These are phyloP conservation scores for Agrochola macilenta DNA, from an alignment of 2,888 invertebrate species.

Conservation along the genomic window DNA sequence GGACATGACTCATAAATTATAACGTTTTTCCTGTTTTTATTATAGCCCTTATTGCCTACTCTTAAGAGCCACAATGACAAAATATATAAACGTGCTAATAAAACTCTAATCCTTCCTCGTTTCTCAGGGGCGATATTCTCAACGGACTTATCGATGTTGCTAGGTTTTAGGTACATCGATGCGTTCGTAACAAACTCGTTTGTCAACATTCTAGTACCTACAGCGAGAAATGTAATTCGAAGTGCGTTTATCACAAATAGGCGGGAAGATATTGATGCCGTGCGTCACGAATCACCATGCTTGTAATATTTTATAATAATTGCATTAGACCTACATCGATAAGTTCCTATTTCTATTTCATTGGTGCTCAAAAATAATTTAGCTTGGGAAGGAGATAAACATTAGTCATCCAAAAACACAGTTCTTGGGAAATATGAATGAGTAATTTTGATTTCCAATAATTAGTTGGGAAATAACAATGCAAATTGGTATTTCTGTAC, in stretches of 20 bases:
- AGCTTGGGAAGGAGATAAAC: not conserved
- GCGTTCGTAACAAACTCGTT: slow-evolving; percentile 33
- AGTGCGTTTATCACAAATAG: not conserved
- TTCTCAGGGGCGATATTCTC: slow-evolving; percentile 33
- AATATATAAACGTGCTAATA: slow-evolving; percentile 18
- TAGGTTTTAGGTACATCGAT: slow-evolving; percentile 36
- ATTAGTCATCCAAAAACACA: not conserved
- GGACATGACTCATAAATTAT: slow-evolving; percentile 57
- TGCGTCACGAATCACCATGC: slow-evolving; percentile 34
- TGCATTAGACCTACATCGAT: not conserved
- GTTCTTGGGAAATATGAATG: not conserved
- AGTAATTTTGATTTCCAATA: too few relatives aligned
- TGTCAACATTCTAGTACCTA: slow-evolving; percentile 28
- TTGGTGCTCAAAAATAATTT: not conserved
- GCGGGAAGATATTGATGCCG: slow-evolving; percentile 12
- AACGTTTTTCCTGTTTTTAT: slow-evolving; percentile 39
- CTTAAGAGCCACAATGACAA: slow-evolving; percentile 30
- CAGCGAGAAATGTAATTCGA: slow-evolving; percentile 26
- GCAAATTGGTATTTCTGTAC: not conserved
- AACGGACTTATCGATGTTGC: slow-evolving; percentile 13
- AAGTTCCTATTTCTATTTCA: not conserved
- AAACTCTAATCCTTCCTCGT: slow-evolving; percentile 49
- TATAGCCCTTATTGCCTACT: slow-evolving; percentile 20
- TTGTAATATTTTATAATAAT: slow-evolving; percentile 1
- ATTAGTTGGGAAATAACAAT: too few relatives aligned